These are phyloP conservation scores for Rhodinocichla rosea DNA, from an alignment of 2,113 vertebrate species.

Conservation along the genomic window DNA sequence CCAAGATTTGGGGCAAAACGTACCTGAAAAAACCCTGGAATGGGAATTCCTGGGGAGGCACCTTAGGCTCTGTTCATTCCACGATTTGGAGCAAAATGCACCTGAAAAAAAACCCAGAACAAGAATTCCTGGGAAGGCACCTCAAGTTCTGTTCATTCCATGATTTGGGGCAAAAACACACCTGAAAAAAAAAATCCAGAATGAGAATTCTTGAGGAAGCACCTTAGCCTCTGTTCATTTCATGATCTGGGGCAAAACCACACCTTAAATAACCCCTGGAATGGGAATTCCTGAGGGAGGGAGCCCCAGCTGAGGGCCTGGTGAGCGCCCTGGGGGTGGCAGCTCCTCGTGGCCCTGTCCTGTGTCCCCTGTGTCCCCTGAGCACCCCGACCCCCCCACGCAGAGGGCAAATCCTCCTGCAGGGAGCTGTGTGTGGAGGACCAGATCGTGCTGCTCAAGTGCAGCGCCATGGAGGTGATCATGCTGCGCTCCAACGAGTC, in stretches of 20 bases:
- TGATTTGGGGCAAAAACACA: too few species aligned
- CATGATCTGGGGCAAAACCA: not conserved
- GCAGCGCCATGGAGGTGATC: conserved; percentile 96
- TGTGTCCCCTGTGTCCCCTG: not conserved
- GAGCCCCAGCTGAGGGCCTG: not conserved
- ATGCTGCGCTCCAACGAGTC: conserved; percentile 98
- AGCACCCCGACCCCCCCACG: not conserved
- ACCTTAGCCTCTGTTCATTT: not conserved
- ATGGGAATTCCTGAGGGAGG: not conserved
- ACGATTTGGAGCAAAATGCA: too few species aligned
- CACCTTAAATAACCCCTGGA: not conserved
- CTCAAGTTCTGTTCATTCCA: too few species aligned
- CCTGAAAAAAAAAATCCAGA: too few species aligned
- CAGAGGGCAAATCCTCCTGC: not conserved
- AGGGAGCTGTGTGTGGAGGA: conserved; percentile 84
- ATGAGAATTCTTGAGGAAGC: too few species aligned
- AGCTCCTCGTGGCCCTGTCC: not conserved
- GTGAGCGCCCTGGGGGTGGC: not conserved
- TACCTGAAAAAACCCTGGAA: not conserved
- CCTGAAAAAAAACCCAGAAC: too few species aligned
- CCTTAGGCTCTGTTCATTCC: too few species aligned
- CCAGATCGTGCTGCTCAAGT: conserved; percentile 97
- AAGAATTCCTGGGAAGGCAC: too few species aligned
- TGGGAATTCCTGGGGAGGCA: not conserved
- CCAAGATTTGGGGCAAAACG: not conserved